Conservation (phyloP, 2,797 vertebrate genomes). For the Anomalospiza imberbis region DNA sequence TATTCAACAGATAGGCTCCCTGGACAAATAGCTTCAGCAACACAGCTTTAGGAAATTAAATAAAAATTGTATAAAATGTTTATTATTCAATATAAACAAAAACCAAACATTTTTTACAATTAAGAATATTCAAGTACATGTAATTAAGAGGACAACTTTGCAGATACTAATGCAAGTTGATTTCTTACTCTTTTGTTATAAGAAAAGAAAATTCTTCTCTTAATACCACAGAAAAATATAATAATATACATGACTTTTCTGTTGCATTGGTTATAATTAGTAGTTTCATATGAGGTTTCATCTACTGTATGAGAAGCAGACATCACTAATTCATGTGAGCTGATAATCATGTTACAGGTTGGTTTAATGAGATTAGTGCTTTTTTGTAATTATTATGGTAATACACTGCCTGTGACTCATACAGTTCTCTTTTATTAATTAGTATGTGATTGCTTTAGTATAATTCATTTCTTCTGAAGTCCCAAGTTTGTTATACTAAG, state of each 20-base stretch:
- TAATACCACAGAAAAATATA: not conserved
- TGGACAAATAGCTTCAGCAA: not conserved
- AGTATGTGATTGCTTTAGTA: constrained; percentile 56
- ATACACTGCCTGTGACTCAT: constrained; percentile 50
- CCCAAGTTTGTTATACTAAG: constrained; percentile 36
- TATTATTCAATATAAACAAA: not conserved
- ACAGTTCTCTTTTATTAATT: constrained; percentile 62
- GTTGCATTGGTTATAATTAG: not conserved
- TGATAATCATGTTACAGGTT: constrained; percentile 55
- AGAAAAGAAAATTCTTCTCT: not conserved
- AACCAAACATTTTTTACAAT: not conserved
- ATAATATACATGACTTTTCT: not conserved
- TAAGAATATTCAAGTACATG: not conserved
- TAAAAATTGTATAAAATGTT: not conserved
- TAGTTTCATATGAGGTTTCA: constrained; percentile 5
- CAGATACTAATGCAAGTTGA: not conserved
- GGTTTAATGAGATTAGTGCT: constrained; percentile 59
- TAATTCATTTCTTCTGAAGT: constrained; percentile 51
- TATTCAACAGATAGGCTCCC: not conserved
- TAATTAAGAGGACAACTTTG: not conserved
- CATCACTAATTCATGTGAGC: constrained; percentile 46
- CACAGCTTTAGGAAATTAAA: not conserved
- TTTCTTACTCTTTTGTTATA: not conserved
- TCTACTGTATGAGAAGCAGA: not conserved
- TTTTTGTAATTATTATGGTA: constrained; percentile 70